Evolutionary conservation across 2,888 invertebrate genomes (phyloP), one percentile per base, ranked within the genome.

Genomic region (Anticlea derivata): DNA sequence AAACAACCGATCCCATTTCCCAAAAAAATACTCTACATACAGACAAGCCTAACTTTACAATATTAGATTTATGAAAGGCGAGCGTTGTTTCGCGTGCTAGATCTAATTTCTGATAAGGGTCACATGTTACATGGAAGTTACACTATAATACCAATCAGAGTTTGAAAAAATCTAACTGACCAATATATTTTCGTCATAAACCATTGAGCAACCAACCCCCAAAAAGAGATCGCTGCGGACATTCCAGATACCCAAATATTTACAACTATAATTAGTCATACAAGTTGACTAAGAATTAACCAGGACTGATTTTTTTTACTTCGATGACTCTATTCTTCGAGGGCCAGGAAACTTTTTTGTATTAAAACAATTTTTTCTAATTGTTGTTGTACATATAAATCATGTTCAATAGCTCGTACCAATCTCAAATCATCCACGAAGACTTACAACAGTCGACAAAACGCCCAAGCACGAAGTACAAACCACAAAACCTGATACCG

Each of bases 361-460:
- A n/a, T n/a, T n/a, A n/a, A n/a, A n/a, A n/a, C n/a, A n/a, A n/a
- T n/a, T n/a, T n/a, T n/a, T n/a, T n/a, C n/a, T n/a, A n/a, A n/a
- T n/a, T n/a, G n/a, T n/a, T n/a, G n/a, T n/a, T n/a, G n/a, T n/a
- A n/a, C n/a, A n/a, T n/a, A n/a, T n/a, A 13, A 7, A 48, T 41
- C 22, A 66, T 77, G 12, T 57, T 59, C 0, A 72, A 73, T 10
- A 65, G 60, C 0, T 54, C 72, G 7, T 70, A 69, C n/a, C 77
- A 78, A 60, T 45, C 72, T 1, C 75, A 73, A 53, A 65, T 78
- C 4, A 69, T 79, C 1, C 65, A 78, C 30, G 72, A 82, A 24
- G 75, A 80, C 0, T 12, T 76, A 0, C 49, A 60, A 0, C 54
- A 50, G 1, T 44, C 55, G 5, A 55, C 55, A 3, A 68, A 60